These are phyloP conservation scores for Ambastaia sidthimunki DNA, from an alignment of 2,797 vertebrate genomes.

Conservation along the genomic window DNA sequence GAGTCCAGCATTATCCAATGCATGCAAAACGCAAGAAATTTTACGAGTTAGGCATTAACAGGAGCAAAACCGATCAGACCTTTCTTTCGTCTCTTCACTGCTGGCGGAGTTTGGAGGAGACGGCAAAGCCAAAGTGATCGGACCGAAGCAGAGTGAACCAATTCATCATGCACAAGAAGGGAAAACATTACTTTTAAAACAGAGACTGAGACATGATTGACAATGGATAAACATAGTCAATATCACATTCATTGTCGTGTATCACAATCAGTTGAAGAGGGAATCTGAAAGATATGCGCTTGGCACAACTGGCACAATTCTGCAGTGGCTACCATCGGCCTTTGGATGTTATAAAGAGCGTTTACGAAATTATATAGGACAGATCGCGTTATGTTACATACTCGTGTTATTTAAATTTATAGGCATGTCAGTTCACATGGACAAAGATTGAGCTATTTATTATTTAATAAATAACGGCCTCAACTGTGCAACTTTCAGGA, in stretches of 20 bases:
- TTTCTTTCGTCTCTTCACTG: not conserved
- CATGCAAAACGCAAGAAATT: not conserved
- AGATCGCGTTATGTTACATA: not conserved
- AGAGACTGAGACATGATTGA: slow-evolving; percentile 58
- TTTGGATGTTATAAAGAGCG: slow-evolving; percentile 1
- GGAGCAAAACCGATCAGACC: not conserved
- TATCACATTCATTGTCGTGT: not conserved
- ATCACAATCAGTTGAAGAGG: not conserved
- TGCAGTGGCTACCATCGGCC: slow-evolving; percentile 5
- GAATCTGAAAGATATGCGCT: not conserved
- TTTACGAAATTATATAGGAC: not conserved
- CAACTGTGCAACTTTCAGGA: slow-evolving; percentile 7
- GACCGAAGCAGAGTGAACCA: slow-evolving; percentile 46
- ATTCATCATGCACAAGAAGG: slow-evolving; percentile 44
- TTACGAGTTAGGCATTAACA: not conserved
- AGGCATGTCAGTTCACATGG: not conserved
- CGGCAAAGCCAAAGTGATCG: slow-evolving; percentile 23
- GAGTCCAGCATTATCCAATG: slow-evolving; percentile 52
- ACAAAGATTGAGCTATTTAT: slow-evolving; percentile 2
- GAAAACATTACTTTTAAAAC: slow-evolving; percentile 55
- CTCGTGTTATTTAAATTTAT: slow-evolving; percentile 23
- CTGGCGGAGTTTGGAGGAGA: slow-evolving; percentile 50
- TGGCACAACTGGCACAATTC: not conserved
- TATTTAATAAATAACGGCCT: not conserved
- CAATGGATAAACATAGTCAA: slow-evolving; percentile 34